Evolutionary conservation across 2,113 vertebrate species (phyloP).

Genomic region (Apeltes quadracus): DNA sequence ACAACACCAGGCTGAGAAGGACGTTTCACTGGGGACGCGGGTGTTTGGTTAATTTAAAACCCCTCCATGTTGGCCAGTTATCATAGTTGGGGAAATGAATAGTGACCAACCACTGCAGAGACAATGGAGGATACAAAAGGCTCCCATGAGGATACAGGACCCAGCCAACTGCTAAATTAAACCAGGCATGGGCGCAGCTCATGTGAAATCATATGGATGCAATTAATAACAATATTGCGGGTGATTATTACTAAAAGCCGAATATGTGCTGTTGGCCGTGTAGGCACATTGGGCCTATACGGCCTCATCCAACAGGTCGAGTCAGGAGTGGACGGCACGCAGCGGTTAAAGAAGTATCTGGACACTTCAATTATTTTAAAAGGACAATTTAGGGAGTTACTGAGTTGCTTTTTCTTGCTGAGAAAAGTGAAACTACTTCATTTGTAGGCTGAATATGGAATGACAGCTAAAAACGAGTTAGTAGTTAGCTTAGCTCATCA

Average conservation of each 20-base stretch:
- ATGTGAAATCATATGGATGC: slow-evolving; percentile 60
- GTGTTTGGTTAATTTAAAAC: slow-evolving; percentile 31
- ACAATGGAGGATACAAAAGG: slow-evolving; percentile 47
- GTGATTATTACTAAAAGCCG: slow-evolving; percentile 20
- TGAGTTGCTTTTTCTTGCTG: background rate
- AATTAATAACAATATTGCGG: slow-evolving; percentile 60
- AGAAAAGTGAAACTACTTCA: background rate
- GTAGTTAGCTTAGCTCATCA: background rate
- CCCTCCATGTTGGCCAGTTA: slow-evolving; percentile 49
- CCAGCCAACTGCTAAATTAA: slow-evolving; percentile 60
- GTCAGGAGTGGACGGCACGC: background rate
- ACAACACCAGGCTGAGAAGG: slow-evolving; percentile 25
- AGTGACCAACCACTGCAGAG: slow-evolving; percentile 47
- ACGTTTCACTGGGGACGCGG: slow-evolving; percentile 36
- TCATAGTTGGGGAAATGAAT: slow-evolving; percentile 52
- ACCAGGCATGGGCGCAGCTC: slow-evolving; percentile 49
- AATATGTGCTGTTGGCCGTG: slow-evolving; percentile 7
- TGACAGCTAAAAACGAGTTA: background rate
- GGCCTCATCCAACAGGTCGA: slow-evolving; percentile 5
- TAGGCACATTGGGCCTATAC: background rate
- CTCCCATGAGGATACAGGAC: slow-evolving; percentile 49
- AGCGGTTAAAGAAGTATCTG: background rate
- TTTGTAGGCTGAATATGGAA: background rate
- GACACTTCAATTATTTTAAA: background rate
- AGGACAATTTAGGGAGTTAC: background rate